Conservation (phyloP, 2,888 invertebrate species). For the Acrobeloides nanus region DNA sequence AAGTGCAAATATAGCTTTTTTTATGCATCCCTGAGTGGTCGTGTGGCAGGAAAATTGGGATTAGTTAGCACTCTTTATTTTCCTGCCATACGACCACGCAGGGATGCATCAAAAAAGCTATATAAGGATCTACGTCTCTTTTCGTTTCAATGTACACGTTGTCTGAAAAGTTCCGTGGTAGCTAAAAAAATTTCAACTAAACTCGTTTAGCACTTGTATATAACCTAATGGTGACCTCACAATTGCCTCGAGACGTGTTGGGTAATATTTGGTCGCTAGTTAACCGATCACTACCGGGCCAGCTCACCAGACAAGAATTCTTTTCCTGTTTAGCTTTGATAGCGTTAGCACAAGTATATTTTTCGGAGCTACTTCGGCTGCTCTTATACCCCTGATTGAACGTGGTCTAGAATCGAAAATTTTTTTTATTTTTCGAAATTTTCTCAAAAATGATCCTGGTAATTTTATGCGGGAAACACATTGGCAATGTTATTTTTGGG, state of each 20-base stretch:
- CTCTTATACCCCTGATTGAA: too few relatives aligned
- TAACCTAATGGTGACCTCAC: conserved; percentile 57
- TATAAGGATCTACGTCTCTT: too few relatives aligned
- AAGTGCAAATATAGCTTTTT: conserved; percentile 3
- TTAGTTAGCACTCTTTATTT: neutral
- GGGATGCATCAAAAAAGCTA: too few relatives aligned
- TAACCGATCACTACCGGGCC: conserved; percentile 57
- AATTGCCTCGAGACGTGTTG: conserved; percentile 55
- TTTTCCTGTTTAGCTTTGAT: conserved; percentile 58
- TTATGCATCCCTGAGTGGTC: conserved; percentile 1
- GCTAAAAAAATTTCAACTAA: too few relatives aligned
- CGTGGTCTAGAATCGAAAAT: too few relatives aligned
- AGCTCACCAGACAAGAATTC: conserved; percentile 56
- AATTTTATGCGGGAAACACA: too few relatives aligned
- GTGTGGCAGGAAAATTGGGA: neutral
- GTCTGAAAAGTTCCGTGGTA: too few relatives aligned
- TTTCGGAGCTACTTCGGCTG: too few relatives aligned
- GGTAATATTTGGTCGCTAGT: conserved; percentile 58
- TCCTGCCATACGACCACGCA: neutral
- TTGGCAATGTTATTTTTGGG: too few relatives aligned
- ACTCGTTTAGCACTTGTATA: conserved; percentile 52
- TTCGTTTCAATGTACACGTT: too few relatives aligned
- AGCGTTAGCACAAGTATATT: conserved; percentile 58
- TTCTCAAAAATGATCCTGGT: too few relatives aligned
- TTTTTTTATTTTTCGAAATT: too few relatives aligned